Percentiles rank a stretch among this genome's conserved stretches.
phyloP scores from a whole-genome alignment of 35 echinoderm and acorn worm species.

The Patiria miniata region DNA sequence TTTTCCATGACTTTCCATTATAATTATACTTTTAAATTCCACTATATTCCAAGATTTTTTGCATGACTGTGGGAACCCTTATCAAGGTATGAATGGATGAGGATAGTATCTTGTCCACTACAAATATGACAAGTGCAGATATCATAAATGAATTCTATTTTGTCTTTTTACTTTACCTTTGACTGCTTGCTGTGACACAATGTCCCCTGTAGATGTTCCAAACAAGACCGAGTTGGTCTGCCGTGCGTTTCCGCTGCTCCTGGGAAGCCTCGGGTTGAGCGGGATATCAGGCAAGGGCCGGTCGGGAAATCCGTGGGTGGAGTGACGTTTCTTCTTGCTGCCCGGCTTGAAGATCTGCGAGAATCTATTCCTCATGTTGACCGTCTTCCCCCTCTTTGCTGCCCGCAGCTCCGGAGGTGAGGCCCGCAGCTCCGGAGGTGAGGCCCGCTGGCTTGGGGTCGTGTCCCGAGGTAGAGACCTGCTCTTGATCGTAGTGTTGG shows the following conservation, averaged over 20 bases:
- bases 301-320: slow-evolving; percentile 39
- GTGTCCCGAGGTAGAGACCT: background rate
- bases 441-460: background rate
- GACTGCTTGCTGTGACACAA: too few species aligned
- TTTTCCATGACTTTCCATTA: too few species aligned
- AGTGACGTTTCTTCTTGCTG: slow-evolving; percentile 34
- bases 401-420: background rate
- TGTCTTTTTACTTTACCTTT: too few species aligned
- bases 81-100: too few species aligned
- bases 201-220: too few species aligned
- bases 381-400: background rate
- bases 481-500: background rate
- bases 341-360: slow-evolving; percentile 9
- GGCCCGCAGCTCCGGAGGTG: background rate
- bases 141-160: too few species aligned
- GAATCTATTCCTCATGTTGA: slow-evolving; percentile 35
- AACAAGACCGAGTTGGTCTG: too few species aligned
- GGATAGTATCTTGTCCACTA: too few species aligned
- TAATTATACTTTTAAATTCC: too few species aligned
- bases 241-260: background rate
- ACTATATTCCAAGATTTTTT: too few species aligned
- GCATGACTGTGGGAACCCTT: too few species aligned
- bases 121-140: too few species aligned
- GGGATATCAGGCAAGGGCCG: slow-evolving; percentile 39
- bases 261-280: background rate